phyloP scores from a whole-genome alignment of 2,797 vertebrate genomes.

The Myiothlypis chrysogaster region DNA sequence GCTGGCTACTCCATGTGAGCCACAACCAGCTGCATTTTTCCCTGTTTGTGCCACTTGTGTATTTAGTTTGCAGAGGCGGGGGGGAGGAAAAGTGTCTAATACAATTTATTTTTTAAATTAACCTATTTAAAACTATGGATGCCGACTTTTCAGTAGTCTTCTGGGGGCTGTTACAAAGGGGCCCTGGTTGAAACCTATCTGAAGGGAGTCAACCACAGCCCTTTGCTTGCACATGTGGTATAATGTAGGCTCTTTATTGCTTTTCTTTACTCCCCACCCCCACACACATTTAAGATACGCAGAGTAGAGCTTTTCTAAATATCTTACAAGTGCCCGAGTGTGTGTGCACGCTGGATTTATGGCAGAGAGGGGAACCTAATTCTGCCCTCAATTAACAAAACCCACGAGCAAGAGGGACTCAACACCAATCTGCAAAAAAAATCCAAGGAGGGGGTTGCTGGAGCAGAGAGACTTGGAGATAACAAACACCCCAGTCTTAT shows the following conservation, averaged over 20 bases:
- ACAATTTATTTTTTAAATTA: slow-evolving; percentile 60
- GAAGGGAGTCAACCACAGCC: slow-evolving; percentile 64
- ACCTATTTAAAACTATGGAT: slow-evolving; percentile 56
- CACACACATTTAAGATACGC: not conserved
- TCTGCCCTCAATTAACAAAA: slow-evolving; percentile 39
- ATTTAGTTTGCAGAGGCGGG: not conserved
- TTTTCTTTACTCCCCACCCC: slow-evolving; percentile 35
- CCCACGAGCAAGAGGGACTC: not conserved
- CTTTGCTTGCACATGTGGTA: slow-evolving; percentile 58
- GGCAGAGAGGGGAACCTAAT: slow-evolving; percentile 12
- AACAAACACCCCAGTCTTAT: not conserved
- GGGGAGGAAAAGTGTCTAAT: slow-evolving; percentile 20
- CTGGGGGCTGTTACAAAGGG: slow-evolving; percentile 58
- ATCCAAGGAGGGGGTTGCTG: not conserved
- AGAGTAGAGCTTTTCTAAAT: slow-evolving; percentile 34
- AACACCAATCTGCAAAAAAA: not conserved
- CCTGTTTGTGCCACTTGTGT: not conserved
- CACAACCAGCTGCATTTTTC: not conserved
- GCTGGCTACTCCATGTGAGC: not conserved
- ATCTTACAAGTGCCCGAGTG: slow-evolving; percentile 23
- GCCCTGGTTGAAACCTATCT: slow-evolving; percentile 63
- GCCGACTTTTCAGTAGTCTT: slow-evolving; percentile 59
- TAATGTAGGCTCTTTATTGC: slow-evolving; percentile 58
- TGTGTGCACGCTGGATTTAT: not conserved
- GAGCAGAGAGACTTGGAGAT: not conserved